Base-by-base conservation (phyloP, 1,140 invertebrate species). In the Drosophila grimshawi region DNA sequence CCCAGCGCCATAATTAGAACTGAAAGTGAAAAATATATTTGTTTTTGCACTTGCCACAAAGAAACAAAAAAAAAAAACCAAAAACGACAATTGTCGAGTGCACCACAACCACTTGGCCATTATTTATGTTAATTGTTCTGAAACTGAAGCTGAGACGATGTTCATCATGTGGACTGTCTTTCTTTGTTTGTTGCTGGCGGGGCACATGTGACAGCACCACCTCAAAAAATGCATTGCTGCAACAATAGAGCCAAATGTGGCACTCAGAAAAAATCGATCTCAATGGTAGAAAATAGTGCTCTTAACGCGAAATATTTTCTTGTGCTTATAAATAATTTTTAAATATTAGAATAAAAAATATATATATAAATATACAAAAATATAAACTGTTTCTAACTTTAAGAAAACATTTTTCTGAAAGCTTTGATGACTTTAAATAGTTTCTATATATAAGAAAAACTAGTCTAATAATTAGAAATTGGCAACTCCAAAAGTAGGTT, bases 11-110 rank as follows among this genome's bases (percentile, higher is more conserved):
- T 79, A 88, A 82, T 86, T 88, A 80, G 57, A 86, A 86, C 74
- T 80, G 76, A 88, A 88, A 80, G 80, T 88, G 83, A 71, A 88
- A 82, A 88, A 80, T 73, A 83, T 88, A 83, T 81, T 71, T 80
- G 60, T 88, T 80, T 81, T 71, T 80, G 60, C 79, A 82, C 82
- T 81, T 81, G 68, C 66, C 41, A 66, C 61, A 78, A 75, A 55
- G 39, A 62, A 41, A 35, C 27, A 37, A 45, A 77, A 74, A 52
- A 67, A 51, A 61, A 62, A 62, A 19, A 19, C 19, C 46, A 66
- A 62, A 4, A 33, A 33, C 2, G 60, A 74, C 35, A 62, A 69
- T 43, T 74, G 57, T 63, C 52, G 49, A 62, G 57, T 51, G 68
- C 57, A 53, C 39, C 10, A n/a, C 62, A 64, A 80, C 76, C 83